These are phyloP conservation scores for Sciaenops ocellatus DNA, from an alignment of 2,797 vertebrate genomes.

Conservation along the genomic window DNA sequence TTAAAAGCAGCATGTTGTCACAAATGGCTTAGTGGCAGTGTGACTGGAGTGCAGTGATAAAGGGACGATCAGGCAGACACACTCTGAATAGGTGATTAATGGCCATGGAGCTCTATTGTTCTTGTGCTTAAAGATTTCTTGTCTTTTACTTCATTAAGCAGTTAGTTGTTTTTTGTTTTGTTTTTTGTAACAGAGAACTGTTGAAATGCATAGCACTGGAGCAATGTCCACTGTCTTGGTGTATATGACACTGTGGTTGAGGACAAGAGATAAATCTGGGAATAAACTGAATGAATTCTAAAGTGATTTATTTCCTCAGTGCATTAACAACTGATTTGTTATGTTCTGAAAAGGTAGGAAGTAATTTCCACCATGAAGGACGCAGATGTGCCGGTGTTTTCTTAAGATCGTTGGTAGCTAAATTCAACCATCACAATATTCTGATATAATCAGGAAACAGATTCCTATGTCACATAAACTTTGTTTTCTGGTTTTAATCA, in stretches of 20 bases:
- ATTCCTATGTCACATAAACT: neutral
- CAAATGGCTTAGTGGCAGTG: constrained; percentile 26
- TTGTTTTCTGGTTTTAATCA: constrained; percentile 3
- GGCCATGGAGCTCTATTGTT: constrained; percentile 70
- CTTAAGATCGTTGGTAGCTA: neutral
- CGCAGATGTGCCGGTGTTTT: neutral
- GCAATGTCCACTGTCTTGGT: constrained; percentile 11
- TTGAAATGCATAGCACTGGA: constrained; percentile 41
- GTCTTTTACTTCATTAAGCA: constrained; percentile 81
- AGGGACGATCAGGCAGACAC: constrained; percentile 49
- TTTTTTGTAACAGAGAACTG: constrained; percentile 27
- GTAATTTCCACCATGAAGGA: neutral
- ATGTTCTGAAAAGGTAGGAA: constrained; percentile 3
- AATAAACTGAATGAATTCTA: constrained; percentile 20
- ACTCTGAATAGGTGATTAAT: constrained; percentile 79
- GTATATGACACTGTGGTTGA: constrained; percentile 20
- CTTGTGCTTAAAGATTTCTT: constrained; percentile 79
- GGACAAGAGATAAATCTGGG: constrained; percentile 34
- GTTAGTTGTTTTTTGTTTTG: constrained; percentile 61
- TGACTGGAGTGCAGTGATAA: constrained; percentile 63
- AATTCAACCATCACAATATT: neutral
- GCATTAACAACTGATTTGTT: neutral
- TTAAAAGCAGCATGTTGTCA: constrained; percentile 34
- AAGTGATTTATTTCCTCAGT: neutral
- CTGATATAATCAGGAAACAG: constrained; percentile 6